phyloP scores from a whole-genome alignment of 2,888 invertebrate genomes.

The Xanthorhoe spadicearia region DNA sequence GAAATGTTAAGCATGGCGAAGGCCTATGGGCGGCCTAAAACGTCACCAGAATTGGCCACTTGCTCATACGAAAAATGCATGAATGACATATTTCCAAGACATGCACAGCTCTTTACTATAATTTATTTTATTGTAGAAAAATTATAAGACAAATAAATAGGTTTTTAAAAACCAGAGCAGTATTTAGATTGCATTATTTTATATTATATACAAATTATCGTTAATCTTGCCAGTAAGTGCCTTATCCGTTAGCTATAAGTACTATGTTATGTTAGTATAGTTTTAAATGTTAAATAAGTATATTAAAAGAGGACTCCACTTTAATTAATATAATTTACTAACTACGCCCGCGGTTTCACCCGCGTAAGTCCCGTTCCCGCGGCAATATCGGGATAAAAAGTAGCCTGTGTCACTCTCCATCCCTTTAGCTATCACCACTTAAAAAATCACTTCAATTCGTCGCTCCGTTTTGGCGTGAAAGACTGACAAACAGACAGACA shows the following conservation, averaged over 20 bases:
- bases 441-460: too few species aligned
- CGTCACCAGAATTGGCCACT: too few species aligned
- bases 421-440: too few species aligned
- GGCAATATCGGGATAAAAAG: too few species aligned
- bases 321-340: too few species aligned
- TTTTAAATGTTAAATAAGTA: conserved; percentile 2
- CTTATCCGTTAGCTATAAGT: conserved; percentile 36
- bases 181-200: conserved; percentile 25
- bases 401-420: too few species aligned
- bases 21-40: too few species aligned
- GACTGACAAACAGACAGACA: too few species aligned
- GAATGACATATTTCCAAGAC: conserved; percentile 5
- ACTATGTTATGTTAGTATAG: conserved; percentile 5
- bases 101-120: background rate
- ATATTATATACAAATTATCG: conserved; percentile 17
- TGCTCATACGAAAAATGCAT: background rate
- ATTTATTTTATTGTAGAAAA: conserved; percentile 1
- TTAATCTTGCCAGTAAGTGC: conserved; percentile 64
- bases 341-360: too few species aligned
- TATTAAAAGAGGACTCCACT: conserved; percentile 12
- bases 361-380: too few species aligned
- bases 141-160: background rate
- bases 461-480: too few species aligned
- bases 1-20: too few species aligned
- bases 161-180: conserved; percentile 30